These are phyloP conservation scores for Hypomecis atomaria DNA, from an alignment of 2,888 invertebrate species.

Conservation along the genomic window DNA sequence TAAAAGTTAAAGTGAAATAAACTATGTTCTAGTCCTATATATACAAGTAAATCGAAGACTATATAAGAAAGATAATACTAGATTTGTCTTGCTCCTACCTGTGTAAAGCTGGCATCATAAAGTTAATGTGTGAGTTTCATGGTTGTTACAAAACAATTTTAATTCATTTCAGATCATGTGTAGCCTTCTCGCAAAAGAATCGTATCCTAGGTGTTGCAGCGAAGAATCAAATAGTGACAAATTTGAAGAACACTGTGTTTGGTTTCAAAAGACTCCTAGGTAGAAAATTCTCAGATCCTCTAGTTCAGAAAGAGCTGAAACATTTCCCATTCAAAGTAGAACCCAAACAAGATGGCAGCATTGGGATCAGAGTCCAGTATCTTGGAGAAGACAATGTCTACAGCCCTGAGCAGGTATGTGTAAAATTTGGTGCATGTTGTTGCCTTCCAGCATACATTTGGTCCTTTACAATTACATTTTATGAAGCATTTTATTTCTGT, in stretches of 20 bases:
- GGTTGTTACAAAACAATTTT: neutral
- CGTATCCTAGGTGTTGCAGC: slow-evolving; percentile 98
- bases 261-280: slow-evolving; percentile 97
- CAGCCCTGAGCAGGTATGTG: slow-evolving; percentile 91
- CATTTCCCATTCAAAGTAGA: slow-evolving; percentile 92
- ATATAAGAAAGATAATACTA: too few species aligned
- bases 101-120: too few species aligned
- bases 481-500: too few species aligned
- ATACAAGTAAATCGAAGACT: neutral
- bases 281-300: slow-evolving; percentile 94
- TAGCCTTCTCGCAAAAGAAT: slow-evolving; percentile 96
- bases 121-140: neutral
- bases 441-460: neutral
- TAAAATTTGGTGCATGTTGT: neutral
- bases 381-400: slow-evolving; percentile 93
- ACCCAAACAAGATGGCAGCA: slow-evolving; percentile 90
- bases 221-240: slow-evolving; percentile 98
- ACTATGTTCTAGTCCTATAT: neutral
- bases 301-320: slow-evolving; percentile 92
- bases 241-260: slow-evolving; percentile 98
- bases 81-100: too few species aligned
- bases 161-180: slow-evolving; percentile 91
- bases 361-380: slow-evolving; percentile 95
- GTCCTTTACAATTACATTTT: too few species aligned
- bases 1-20: too few species aligned